Percentiles rank a stretch among this genome's conserved stretches.
Evolutionary conservation across 2,888 invertebrate genomes (phyloP).

Genomic region (Spisula subtruncata): DNA sequence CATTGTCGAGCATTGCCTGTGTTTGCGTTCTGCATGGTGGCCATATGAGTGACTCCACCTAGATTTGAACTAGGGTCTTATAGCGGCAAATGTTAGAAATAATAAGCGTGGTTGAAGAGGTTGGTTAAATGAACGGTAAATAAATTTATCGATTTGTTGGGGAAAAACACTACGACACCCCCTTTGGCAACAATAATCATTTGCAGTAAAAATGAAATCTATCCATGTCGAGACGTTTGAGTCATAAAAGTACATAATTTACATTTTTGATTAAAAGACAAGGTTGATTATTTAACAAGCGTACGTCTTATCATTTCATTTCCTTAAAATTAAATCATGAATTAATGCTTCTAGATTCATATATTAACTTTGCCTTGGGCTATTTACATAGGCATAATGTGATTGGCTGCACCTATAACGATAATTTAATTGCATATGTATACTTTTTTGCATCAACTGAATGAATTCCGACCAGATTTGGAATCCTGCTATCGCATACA

Average conservation of each 20-base stretch:
- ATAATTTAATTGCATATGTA: conserved; percentile 3
- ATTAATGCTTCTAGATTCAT: background rate
- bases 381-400: background rate
- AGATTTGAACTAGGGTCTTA: too few relatives aligned
- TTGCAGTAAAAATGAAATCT: background rate
- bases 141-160: too few relatives aligned
- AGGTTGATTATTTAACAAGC: background rate
- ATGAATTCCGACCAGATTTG: background rate
- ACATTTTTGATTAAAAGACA: background rate
- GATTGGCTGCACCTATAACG: background rate
- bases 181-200: background rate
- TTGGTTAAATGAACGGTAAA: too few relatives aligned
- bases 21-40: too few relatives aligned
- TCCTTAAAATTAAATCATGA: background rate
- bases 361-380: background rate
- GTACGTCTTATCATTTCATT: background rate
- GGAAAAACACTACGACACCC: background rate
- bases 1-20: too few relatives aligned
- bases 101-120: too few relatives aligned
- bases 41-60: too few relatives aligned
- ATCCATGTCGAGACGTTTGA: background rate
- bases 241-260: background rate
- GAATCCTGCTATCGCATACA: background rate
- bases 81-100: too few relatives aligned
- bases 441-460: background rate